Percentiles rank a stretch among this genome's conserved stretches.
Conservation (phyloP, 2,888 invertebrate genomes). For the Atethmia centrago region DNA sequence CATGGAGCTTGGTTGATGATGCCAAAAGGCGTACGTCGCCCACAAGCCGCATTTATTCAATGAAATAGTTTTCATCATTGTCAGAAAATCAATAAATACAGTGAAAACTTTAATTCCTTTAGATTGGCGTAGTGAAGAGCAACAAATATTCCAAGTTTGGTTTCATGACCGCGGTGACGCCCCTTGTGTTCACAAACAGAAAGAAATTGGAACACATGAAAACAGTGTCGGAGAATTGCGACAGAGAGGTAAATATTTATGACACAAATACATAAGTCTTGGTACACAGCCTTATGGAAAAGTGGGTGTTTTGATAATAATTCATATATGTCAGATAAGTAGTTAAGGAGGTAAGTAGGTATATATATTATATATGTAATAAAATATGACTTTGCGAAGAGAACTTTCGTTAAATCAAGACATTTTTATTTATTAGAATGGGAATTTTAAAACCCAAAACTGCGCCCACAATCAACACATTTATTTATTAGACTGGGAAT, state of each 20-base stretch:
- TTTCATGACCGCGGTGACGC: slow-evolving; percentile 83
- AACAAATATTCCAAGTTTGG: slow-evolving; percentile 85
- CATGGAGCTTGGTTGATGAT: too few species aligned
- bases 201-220: slow-evolving; percentile 87
- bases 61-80: too few species aligned
- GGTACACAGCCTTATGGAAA: slow-evolving; percentile 20
- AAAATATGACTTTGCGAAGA: neutral
- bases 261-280: slow-evolving; percentile 37
- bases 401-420: neutral
- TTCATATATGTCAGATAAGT: slow-evolving; percentile 11
- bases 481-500: neutral
- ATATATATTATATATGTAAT: neutral
- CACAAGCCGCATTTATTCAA: neutral
- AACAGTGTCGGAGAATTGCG: slow-evolving; percentile 84
- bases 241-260: slow-evolving; percentile 81
- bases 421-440: too few species aligned
- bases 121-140: slow-evolving; percentile 84
- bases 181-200: slow-evolving; percentile 83
- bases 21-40: too few species aligned
- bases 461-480: fast-evolving
- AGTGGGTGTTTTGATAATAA: slow-evolving; percentile 15
- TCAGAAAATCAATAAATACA: neutral
- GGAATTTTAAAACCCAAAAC: neutral
- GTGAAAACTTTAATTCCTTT: slow-evolving; percentile 39
- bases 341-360: neutral